Conservation (phyloP, 92 coral and sea anemone genomes). For the Umimayanthus chanpuru region DNA sequence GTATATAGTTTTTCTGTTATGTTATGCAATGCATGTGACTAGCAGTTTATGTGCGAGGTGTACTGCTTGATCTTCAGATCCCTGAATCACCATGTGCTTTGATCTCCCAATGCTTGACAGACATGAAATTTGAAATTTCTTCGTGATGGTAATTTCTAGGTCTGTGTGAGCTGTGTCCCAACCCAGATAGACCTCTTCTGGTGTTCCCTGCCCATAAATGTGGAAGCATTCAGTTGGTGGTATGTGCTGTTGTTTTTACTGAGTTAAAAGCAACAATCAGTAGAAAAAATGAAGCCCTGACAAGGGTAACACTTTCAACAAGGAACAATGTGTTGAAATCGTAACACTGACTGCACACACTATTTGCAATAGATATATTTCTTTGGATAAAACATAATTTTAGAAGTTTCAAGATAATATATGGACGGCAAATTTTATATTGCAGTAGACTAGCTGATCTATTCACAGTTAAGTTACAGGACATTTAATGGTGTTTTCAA, state of each 20-base stretch:
- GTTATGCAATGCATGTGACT: no score
- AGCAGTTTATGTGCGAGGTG: no score
- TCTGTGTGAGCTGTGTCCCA: slow-evolving; percentile 95
- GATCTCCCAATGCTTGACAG: no score
- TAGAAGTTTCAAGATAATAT: not conserved
- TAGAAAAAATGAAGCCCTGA: not conserved
- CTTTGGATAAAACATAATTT: not conserved
- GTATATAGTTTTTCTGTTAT: no score
- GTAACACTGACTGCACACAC: not conserved
- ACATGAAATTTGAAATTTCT: no score
- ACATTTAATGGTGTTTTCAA: no score
- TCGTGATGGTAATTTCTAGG: slow-evolving; percentile 46
- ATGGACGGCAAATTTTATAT: not conserved
- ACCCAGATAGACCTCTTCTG: slow-evolving; percentile 80
- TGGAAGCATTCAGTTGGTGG: slow-evolving; percentile 95
- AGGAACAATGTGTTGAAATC: not conserved
- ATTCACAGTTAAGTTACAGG: no score
- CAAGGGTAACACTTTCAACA: not conserved
- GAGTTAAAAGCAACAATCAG: not conserved
- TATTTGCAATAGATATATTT: not conserved
- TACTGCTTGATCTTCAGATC: no score
- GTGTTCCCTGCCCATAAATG: slow-evolving; percentile 95
- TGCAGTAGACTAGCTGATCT: no score
- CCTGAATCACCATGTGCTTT: no score
- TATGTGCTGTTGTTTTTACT: slow-evolving; percentile 39